A percentile compares a stretch with the other conserved stretches of the same genome.
phyloP scores from a whole-genome alignment of 1,140 invertebrate genomes.

The Brachionus asplanchnoidis region DNA sequence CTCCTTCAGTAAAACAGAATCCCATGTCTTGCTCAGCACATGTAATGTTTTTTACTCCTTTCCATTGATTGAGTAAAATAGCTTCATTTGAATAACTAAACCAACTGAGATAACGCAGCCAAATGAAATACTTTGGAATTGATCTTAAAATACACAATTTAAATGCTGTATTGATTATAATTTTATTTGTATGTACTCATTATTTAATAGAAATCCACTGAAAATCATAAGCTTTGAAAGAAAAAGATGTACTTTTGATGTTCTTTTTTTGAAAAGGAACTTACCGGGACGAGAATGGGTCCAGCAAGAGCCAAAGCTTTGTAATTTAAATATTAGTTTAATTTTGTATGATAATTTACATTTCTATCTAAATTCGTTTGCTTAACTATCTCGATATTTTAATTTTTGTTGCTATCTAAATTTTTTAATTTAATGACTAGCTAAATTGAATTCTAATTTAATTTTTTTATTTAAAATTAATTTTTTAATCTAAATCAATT shows the following conservation, averaged over 20 bases:
- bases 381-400: no score
- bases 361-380: no score
- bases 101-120: slow-evolving; percentile 36
- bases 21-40: neutral
- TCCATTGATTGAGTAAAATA: slow-evolving; percentile 28
- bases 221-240: neutral
- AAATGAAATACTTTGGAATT: slow-evolving; percentile 30
- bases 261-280: neutral
- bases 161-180: slow-evolving; percentile 53
- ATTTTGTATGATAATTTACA: no score
- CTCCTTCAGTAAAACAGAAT: slow-evolving; percentile 23
- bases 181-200: neutral
- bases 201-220: slow-evolving; percentile 14
- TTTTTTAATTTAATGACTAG: no score
- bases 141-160: neutral
- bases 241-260: neutral
- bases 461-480: no score
- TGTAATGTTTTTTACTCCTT: neutral
- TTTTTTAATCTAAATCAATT: no score
- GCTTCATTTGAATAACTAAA: slow-evolving; percentile 24
- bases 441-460: no score
- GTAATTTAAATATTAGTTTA: no score
- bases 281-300: neutral
- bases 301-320: neutral
- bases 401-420: no score